Conservation (phyloP, 2,888 invertebrate genomes). For the Meliscaeva auricollis region DNA sequence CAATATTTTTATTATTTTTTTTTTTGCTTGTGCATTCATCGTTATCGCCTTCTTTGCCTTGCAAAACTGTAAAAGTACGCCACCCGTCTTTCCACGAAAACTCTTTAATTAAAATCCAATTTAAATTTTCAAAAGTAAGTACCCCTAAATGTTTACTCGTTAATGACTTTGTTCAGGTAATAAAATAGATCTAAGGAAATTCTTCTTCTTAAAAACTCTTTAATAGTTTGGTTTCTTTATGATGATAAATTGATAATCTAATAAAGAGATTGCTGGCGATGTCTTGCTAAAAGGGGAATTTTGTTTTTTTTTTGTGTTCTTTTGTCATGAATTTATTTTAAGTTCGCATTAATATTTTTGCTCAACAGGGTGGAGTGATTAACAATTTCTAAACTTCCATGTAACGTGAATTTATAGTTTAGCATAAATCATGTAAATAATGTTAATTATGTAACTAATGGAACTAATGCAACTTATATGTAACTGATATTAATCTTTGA, state of each 20-base stretch:
- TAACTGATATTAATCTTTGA: no score
- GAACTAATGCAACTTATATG: no score
- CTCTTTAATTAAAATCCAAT: conserved; percentile 48
- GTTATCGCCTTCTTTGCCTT: neutral
- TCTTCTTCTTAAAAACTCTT: conserved; percentile 26
- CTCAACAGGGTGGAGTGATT: no score
- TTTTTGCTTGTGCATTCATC: neutral
- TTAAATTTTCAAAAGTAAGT: conserved; percentile 23
- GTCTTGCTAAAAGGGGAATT: neutral
- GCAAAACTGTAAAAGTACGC: neutral
- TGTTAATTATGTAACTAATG: no score
- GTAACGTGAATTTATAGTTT: no score
- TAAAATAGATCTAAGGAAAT: conserved; percentile 30
- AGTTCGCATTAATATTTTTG: neutral
- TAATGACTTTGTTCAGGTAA: conserved; percentile 47
- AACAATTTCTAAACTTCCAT: no score
- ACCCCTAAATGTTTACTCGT: conserved; percentile 43
- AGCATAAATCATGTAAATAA: no score
- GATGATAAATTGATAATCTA: conserved; percentile 35
- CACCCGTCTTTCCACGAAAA: conserved; percentile 15
- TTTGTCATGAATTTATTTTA: neutral
- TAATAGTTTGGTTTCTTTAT: conserved; percentile 44
- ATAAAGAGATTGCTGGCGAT: conserved; percentile 5
- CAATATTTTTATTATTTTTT: neutral
- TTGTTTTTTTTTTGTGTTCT: neutral